phyloP scores from a whole-genome alignment of 2,113 vertebrate species.

The Burhinus oedicnemus region DNA sequence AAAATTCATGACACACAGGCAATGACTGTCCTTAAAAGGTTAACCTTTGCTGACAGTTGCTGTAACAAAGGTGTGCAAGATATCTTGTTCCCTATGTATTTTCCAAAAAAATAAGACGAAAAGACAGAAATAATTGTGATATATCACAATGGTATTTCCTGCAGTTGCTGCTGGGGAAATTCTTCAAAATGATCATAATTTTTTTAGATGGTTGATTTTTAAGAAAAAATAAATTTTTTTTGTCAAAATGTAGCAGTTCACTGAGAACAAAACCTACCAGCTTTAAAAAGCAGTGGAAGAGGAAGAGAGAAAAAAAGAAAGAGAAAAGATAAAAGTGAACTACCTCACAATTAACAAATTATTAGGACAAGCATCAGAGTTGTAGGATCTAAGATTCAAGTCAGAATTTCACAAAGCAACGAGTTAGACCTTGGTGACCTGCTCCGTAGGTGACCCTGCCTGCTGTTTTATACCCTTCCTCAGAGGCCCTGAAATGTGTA shows the following conservation, averaged over 20 bases:
- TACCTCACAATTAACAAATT: not conserved
- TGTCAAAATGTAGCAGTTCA: not conserved
- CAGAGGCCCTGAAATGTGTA: not conserved
- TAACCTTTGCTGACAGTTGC: slow-evolving; percentile 17
- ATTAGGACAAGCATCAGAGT: not conserved
- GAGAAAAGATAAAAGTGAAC: not conserved
- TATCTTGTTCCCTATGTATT: not conserved
- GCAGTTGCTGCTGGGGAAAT: not conserved
- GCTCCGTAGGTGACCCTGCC: not conserved
- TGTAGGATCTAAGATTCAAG: not conserved
- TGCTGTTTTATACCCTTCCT: not conserved
- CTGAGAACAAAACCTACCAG: not conserved
- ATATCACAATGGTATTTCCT: not conserved
- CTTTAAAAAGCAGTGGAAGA: not conserved
- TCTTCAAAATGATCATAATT: not conserved
- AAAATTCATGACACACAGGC: slow-evolving; percentile 72
- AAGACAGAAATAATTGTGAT: not conserved
- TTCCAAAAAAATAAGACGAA: not conserved
- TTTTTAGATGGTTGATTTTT: not conserved
- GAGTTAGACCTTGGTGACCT: not conserved
- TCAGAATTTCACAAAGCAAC: not conserved
- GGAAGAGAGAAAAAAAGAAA: not conserved
- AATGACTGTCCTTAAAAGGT: slow-evolving; percentile 38
- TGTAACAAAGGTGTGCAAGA: not conserved
- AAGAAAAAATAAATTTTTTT: not conserved